Evolutionary conservation across 2,888 invertebrate genomes (phyloP), one percentile per base, ranked within the genome.

Genomic region (Peribatodes rhomboidaria): DNA sequence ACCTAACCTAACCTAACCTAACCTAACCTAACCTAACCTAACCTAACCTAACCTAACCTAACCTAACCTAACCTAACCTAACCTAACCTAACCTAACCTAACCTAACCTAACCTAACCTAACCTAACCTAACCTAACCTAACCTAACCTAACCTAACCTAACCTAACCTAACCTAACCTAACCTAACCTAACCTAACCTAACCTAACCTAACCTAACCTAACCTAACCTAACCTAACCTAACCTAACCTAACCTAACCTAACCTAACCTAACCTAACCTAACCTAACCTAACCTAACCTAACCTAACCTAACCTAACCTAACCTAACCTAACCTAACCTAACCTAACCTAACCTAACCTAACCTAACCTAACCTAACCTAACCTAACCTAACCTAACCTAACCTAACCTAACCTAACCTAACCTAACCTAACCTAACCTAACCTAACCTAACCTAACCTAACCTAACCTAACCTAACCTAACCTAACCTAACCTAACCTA

Each of bases 31-130:
- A 37, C 37, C 37, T 37, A 37, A 37, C 37, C 37, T 37, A 37
- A 37, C 37, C 37, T 37, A 37, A 37, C 37, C 37, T 37, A 39
- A 39, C 39, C 39, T 39, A 39, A 39, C 39, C 39, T 39, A 39
- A 39, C 39, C 39, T 39, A 39, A 39, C 39, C 39, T 39, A 39
- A 39, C 39, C 39, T 39, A 39, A 39, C 39, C 39, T 39, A 39
- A 39, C 39, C 39, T 39, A 39, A 39, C 39, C 39, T 39, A 39
- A 39, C 39, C 39, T 39, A 39, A 39, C 39, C 39, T 39, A 39
- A 39, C 39, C 39, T 39, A 39, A 39, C 39, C 39, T 39, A n/a
- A n/a, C n/a, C 39, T 39, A n/a, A n/a, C n/a, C 39, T n/a, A 39
- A 39, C 39, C n/a, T 39, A n/a, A n/a, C 39, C n/a, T n/a, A n/a